These are phyloP conservation scores for Megalurothrips usitatus DNA, from an alignment of 2,888 invertebrate species.

Conservation along the genomic window DNA sequence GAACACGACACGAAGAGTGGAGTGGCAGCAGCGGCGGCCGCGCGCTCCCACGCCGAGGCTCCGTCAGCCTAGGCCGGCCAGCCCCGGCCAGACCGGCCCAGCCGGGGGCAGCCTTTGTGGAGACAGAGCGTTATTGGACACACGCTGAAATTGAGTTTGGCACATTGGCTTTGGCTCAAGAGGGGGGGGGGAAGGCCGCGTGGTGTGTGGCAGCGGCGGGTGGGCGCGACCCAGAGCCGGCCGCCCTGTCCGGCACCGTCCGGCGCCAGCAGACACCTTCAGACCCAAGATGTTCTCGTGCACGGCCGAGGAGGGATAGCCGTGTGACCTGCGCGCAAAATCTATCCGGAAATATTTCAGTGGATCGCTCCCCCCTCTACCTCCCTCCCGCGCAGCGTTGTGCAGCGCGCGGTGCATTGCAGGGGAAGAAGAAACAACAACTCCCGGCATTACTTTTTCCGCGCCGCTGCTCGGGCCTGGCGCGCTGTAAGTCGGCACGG, in stretches of 20 bases:
- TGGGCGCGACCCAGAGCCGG: background rate
- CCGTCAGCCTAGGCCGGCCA: background rate
- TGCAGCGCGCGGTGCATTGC: too few species aligned
- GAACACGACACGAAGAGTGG: background rate
- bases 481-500: too few species aligned
- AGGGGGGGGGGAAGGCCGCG: background rate
- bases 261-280: background rate
- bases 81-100: background rate
- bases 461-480: too few species aligned
- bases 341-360: too few species aligned
- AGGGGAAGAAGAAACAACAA: too few species aligned
- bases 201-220: background rate
- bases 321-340: too few species aligned
- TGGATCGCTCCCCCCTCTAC: too few species aligned
- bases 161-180: slow-evolving; percentile 12
- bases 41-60: background rate
- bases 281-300: background rate
- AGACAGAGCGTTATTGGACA: slow-evolving; percentile 26
- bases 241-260: background rate
- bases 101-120: background rate
- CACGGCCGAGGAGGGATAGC: too few species aligned
- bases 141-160: slow-evolving; percentile 24
- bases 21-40: background rate
- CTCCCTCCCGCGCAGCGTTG: too few species aligned
- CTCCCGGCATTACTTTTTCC: too few species aligned